A percentile compares a stretch with the other conserved stretches of the same genome.
phyloP scores from a whole-genome alignment of 2,888 invertebrate species.

The Trichacis sp. region DNA sequence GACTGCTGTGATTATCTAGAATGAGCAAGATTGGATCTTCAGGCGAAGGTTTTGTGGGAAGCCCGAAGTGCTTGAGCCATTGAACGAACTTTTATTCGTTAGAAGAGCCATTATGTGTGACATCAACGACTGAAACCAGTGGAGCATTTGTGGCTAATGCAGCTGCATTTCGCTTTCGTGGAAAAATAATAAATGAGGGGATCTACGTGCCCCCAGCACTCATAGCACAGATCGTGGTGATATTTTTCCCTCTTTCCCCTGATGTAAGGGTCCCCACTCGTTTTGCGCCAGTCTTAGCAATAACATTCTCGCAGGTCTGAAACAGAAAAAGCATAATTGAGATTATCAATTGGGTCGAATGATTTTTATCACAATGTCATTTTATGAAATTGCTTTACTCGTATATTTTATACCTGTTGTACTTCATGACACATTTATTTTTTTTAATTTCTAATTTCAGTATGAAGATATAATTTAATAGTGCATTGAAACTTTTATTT shows the following conservation, averaged over 20 bases:
- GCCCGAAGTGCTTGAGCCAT: conserved; percentile 46
- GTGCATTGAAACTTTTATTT: too few relatives aligned
- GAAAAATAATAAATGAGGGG: conserved; percentile 69
- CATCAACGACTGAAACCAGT: conserved; percentile 53
- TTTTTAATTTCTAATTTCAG: too few relatives aligned
- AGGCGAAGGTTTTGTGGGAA: conserved; percentile 51
- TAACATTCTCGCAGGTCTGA: too few relatives aligned
- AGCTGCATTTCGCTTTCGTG: conserved; percentile 35
- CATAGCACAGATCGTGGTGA: conserved; percentile 65
- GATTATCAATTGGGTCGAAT: too few relatives aligned
- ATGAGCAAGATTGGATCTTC: conserved; percentile 44
- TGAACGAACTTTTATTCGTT: conserved; percentile 2
- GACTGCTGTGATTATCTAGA: conserved; percentile 13
- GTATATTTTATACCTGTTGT: too few relatives aligned
- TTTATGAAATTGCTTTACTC: too few relatives aligned
- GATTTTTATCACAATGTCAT: too few relatives aligned
- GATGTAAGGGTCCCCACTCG: conserved; percentile 6
- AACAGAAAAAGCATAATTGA: too few relatives aligned
- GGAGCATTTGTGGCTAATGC: conserved; percentile 61
- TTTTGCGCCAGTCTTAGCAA: neutral
- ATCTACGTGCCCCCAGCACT: conserved; percentile 62
- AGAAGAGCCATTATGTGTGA: conserved; percentile 53
- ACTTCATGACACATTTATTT: too few relatives aligned
- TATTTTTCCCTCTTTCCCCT: conserved; percentile 31
- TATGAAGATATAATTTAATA: too few relatives aligned